phyloP scores from a whole-genome alignment of 1,140 invertebrate genomes.

The Penaeus indicus region DNA sequence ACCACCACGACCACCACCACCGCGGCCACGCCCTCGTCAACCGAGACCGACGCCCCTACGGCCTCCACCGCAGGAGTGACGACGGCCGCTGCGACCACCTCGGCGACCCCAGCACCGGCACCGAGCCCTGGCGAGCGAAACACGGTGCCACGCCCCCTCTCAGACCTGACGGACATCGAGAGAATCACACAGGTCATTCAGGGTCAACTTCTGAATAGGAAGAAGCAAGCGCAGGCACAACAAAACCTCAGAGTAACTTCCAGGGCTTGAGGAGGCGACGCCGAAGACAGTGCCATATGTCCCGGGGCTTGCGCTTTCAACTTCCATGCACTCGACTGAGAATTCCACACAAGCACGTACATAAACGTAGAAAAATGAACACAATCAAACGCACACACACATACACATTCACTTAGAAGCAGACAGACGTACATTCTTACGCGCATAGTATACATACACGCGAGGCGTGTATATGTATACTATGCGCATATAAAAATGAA shows the following conservation, averaged over 20 bases:
- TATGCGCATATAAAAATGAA: too few relatives aligned
- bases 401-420: too few relatives aligned
- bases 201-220: slow-evolving; percentile 40
- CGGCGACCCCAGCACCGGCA: not conserved
- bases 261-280: not conserved
- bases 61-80: not conserved
- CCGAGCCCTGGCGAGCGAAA: too few relatives aligned
- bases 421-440: too few relatives aligned
- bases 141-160: not conserved
- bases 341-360: not conserved
- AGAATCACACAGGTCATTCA: slow-evolving; percentile 48
- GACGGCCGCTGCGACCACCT: not conserved
- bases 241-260: not conserved
- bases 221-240: not conserved
- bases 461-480: too few relatives aligned
- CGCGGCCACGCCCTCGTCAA: not conserved
- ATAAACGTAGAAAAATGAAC: not conserved
- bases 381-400: too few relatives aligned
- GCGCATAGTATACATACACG: too few relatives aligned
- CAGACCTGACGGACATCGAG: slow-evolving; percentile 33
- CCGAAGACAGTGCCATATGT: not conserved
- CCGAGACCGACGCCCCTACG: not conserved
- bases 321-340: not conserved
- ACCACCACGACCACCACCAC: not conserved
- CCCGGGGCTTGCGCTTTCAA: not conserved